Evolutionary conservation across 2,888 invertebrate species (phyloP).

Genomic region (Asteroscopus sphinx): DNA sequence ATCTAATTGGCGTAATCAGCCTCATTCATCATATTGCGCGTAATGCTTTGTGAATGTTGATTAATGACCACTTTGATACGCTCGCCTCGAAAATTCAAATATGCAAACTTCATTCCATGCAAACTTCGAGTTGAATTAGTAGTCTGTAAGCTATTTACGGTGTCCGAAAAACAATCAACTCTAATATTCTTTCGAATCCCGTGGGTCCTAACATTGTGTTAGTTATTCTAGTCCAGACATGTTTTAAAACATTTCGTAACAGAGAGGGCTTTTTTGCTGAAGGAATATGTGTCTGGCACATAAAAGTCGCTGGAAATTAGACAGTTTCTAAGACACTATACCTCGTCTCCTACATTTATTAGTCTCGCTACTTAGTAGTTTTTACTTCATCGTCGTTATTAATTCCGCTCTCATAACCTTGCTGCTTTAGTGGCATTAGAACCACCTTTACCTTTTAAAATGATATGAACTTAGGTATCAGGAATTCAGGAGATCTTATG

Average conservation of each 20-base stretch:
- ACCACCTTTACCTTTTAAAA: slow-evolving; percentile 24
- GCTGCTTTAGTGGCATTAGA: slow-evolving; percentile 28
- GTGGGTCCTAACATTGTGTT: slow-evolving; percentile 1
- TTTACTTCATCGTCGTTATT: slow-evolving; percentile 37
- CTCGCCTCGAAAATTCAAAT: slow-evolving; percentile 48
- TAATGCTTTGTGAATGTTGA: slow-evolving; percentile 58
- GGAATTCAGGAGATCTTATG: slow-evolving; percentile 25
- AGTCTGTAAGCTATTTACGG: slow-evolving; percentile 20
- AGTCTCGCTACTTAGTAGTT: slow-evolving; percentile 47
- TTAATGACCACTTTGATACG: slow-evolving; percentile 53
- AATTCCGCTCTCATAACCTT: slow-evolving; percentile 32
- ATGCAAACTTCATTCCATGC: slow-evolving; percentile 41
- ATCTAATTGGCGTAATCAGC: slow-evolving; percentile 54
- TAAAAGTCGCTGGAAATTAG: slow-evolving; percentile 11
- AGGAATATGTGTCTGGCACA: slow-evolving; percentile 7
- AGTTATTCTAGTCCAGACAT: too few species aligned
- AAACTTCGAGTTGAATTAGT: slow-evolving; percentile 31
- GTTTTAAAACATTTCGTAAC: too few species aligned
- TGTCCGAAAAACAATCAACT: slow-evolving; percentile 16
- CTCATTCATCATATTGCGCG: slow-evolving; percentile 55
- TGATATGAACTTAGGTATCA: slow-evolving; percentile 36
- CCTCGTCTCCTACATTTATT: slow-evolving; percentile 32
- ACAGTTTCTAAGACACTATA: slow-evolving; percentile 21
- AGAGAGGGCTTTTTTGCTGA: neutral
- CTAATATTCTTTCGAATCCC: slow-evolving; percentile 5